phyloP scores from a whole-genome alignment of 1,140 invertebrate genomes.

The Drosophila suzukii region DNA sequence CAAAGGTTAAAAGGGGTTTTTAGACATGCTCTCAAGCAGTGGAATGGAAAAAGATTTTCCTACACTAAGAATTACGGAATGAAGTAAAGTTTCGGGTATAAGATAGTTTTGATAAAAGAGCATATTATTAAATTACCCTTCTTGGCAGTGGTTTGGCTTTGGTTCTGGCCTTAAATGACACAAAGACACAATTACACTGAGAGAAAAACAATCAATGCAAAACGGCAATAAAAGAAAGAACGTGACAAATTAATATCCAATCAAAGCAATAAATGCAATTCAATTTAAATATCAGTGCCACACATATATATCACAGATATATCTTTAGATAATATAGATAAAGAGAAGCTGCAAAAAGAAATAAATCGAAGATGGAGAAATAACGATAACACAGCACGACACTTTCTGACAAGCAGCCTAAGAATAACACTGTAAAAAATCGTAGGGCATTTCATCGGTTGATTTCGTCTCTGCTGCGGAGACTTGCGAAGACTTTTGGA shows the following conservation, averaged over 20 bases:
- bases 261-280: slow-evolving; percentile 39
- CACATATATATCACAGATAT: slow-evolving; percentile 28
- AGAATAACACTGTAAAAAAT: slow-evolving; percentile 74
- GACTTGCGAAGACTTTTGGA: slow-evolving; percentile 46
- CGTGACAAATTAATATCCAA: slow-evolving; percentile 41
- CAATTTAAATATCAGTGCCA: slow-evolving; percentile 27
- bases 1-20: slow-evolving; percentile 6
- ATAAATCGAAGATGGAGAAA: slow-evolving; percentile 58
- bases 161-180: slow-evolving; percentile 55
- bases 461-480: slow-evolving; percentile 36
- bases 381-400: slow-evolving; percentile 64
- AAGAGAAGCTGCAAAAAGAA: slow-evolving; percentile 55
- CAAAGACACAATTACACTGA: slow-evolving; percentile 52
- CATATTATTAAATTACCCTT: slow-evolving; percentile 59
- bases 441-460: slow-evolving; percentile 51
- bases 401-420: slow-evolving; percentile 70
- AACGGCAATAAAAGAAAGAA: slow-evolving; percentile 39
- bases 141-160: slow-evolving; percentile 59
- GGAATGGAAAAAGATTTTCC: slow-evolving; percentile 29
- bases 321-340: slow-evolving; percentile 7
- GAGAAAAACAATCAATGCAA: slow-evolving; percentile 39
- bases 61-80: slow-evolving; percentile 27
- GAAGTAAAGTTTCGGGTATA: slow-evolving; percentile 4
- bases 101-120: slow-evolving; percentile 14
- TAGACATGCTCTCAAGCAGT: slow-evolving; percentile 31